A percentile compares a stretch with the other conserved stretches of the same genome.
Evolutionary conservation across 2,888 invertebrate genomes (phyloP).

Genomic region (Cephus rjabovi): DNA sequence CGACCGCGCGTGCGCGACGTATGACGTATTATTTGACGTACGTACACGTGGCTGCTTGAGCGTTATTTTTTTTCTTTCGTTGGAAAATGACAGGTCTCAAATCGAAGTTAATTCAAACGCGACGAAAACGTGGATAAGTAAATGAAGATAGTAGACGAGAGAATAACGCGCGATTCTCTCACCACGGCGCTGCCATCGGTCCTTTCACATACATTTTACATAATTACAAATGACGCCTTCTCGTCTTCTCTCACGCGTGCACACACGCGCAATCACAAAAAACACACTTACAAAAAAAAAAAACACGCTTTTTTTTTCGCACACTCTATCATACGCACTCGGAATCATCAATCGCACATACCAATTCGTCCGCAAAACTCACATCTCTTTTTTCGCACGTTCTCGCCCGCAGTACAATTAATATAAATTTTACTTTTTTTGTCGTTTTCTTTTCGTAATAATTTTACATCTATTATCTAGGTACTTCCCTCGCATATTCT

Average conservation of each 20-base stretch:
- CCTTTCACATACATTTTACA: slow-evolving; percentile 39
- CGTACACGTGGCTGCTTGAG: not conserved
- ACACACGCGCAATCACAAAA: slow-evolving; percentile 16
- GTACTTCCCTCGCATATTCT: slow-evolving; percentile 38
- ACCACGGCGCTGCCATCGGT: slow-evolving; percentile 39
- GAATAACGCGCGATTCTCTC: slow-evolving; percentile 26
- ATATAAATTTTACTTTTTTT: slow-evolving; percentile 31
- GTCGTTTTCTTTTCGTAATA: slow-evolving; percentile 35
- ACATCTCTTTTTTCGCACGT: slow-evolving; percentile 1
- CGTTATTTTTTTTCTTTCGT: not conserved
- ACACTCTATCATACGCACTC: slow-evolving; percentile 6
- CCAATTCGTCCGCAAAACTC: not conserved
- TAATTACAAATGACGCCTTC: slow-evolving; percentile 43
- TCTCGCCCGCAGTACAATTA: slow-evolving; percentile 26
- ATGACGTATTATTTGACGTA: not conserved
- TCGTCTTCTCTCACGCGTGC: slow-evolving; percentile 24
- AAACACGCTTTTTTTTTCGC: not conserved
- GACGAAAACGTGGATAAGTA: not conserved
- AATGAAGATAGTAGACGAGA: slow-evolving; percentile 25
- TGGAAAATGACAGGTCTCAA: not conserved
- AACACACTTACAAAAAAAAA: not conserved
- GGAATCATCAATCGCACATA: slow-evolving; percentile 10
- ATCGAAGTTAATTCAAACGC: not conserved
- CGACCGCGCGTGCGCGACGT: too few species aligned
- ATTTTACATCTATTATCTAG: slow-evolving; percentile 57